These are phyloP conservation scores for Yponomeuta sedellus DNA, from an alignment of 2,888 invertebrate species.

Conservation along the genomic window DNA sequence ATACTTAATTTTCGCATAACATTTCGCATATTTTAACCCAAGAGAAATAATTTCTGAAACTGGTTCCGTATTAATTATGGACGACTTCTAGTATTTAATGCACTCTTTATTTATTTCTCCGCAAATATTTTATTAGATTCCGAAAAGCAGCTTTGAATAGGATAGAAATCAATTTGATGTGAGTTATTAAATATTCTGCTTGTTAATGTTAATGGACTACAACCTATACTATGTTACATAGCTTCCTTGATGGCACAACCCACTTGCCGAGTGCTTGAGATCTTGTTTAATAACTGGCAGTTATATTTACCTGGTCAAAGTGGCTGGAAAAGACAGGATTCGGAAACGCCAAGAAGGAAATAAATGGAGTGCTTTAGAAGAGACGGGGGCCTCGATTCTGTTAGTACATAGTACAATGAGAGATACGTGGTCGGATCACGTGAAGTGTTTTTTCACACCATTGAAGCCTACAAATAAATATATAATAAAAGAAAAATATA, in stretches of 20 bases:
- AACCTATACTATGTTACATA: background rate
- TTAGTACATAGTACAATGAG: no score
- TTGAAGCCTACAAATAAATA: no score
- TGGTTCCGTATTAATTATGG: background rate
- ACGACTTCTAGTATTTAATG: background rate
- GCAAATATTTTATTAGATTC: background rate
- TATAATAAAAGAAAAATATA: no score
- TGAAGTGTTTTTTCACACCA: no score
- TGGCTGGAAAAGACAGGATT: no score
- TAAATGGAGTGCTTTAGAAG: no score
- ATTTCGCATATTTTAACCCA: background rate
- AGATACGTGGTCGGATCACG: no score
- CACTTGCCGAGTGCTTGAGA: background rate
- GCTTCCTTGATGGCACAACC: background rate
- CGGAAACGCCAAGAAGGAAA: no score
- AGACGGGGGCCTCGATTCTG: no score
- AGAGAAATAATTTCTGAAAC: background rate
- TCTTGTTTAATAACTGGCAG: background rate
- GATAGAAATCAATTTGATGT: background rate
- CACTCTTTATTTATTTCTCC: background rate
- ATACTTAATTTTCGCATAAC: background rate
- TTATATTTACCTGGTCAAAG: no score
- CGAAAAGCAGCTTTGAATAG: background rate
- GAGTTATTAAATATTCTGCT: background rate
- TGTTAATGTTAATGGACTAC: background rate